Percentiles rank a stretch among this genome's conserved stretches.
phyloP scores from a whole-genome alignment of 1,140 invertebrate genomes.

The Scylla paramamosain region DNA sequence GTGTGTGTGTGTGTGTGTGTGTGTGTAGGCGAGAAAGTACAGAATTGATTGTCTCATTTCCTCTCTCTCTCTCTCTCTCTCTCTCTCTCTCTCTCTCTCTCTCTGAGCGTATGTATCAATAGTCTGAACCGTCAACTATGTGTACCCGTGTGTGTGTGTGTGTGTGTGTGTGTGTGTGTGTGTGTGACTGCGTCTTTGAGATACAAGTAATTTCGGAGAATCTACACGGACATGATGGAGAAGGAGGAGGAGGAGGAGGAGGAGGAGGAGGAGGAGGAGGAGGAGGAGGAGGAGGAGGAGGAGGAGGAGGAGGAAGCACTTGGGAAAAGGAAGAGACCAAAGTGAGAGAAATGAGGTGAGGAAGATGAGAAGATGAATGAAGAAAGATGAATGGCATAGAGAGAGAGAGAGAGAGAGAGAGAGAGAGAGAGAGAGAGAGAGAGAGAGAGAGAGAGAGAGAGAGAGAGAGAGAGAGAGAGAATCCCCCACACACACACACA shows the following conservation, averaged over 20 bases:
- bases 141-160: too few species aligned
- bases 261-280: not conserved
- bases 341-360: not conserved
- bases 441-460: constrained; percentile 20
- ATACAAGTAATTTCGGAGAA: not conserved
- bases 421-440: constrained; percentile 20
- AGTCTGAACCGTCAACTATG: too few species aligned
- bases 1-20: constrained; percentile 20
- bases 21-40: not conserved
- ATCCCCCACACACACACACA: not conserved
- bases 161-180: too few species aligned
- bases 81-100: constrained; percentile 30
- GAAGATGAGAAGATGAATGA: not conserved
- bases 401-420: constrained; percentile 14
- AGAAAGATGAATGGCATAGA: too few species aligned
- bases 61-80: constrained; percentile 41
- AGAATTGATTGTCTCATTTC: not conserved
- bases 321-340: not conserved
- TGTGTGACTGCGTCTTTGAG: not conserved
- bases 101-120: too few species aligned
- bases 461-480: constrained; percentile 20
- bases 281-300: not conserved
- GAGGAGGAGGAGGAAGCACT: not conserved
- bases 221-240: not conserved
- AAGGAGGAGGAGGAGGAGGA: not conserved